A percentile compares a stretch with the other conserved stretches of the same genome.
phyloP scores from a whole-genome alignment of 1,140 invertebrate genomes.

The Ceratina calcarata region DNA sequence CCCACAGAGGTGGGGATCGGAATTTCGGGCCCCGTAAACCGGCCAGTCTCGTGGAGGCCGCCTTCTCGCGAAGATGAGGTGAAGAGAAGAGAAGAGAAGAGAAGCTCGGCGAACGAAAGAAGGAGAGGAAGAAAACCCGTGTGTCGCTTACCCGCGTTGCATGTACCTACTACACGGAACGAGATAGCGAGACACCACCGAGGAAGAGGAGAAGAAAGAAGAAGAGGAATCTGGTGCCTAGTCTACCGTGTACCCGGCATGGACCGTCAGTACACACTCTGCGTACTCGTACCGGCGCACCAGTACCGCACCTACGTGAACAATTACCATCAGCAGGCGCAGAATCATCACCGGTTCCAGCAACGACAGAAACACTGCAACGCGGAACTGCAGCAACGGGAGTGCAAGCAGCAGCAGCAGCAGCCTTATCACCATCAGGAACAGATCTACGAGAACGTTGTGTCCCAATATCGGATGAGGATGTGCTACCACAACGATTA shows the following conservation, averaged over 20 bases:
- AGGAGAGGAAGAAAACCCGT: conserved; percentile 10
- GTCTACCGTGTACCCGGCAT: conserved; percentile 70
- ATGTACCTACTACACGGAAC: not conserved
- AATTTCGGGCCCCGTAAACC: conserved; percentile 78
- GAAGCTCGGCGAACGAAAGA: conserved; percentile 12
- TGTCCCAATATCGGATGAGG: conserved; percentile 78
- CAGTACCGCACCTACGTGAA: conserved; percentile 78
- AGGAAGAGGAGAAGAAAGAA: conserved; percentile 18
- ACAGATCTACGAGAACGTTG: conserved; percentile 78
- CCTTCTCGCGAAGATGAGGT: conserved; percentile 78
- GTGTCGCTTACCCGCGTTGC: too few species aligned
- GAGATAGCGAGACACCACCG: not conserved
- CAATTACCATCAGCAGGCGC: conserved; percentile 63
- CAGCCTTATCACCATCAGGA: conserved; percentile 66
- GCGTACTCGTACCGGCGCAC: conserved; percentile 79
- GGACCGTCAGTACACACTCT: conserved; percentile 80
- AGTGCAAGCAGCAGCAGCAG: conserved; percentile 58
- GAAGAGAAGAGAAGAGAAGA: conserved; percentile 65
- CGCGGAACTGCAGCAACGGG: too few species aligned
- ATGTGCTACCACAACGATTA: conserved; percentile 80
- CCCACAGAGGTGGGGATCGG: conserved; percentile 77
- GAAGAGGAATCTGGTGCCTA: conserved; percentile 47
- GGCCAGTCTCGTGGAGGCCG: conserved; percentile 78
- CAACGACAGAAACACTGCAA: conserved; percentile 54
- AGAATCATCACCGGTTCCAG: conserved; percentile 51